Evolutionary conservation across 2,888 invertebrate genomes (phyloP).

Genomic region (Pristionchus japonicus): DNA sequence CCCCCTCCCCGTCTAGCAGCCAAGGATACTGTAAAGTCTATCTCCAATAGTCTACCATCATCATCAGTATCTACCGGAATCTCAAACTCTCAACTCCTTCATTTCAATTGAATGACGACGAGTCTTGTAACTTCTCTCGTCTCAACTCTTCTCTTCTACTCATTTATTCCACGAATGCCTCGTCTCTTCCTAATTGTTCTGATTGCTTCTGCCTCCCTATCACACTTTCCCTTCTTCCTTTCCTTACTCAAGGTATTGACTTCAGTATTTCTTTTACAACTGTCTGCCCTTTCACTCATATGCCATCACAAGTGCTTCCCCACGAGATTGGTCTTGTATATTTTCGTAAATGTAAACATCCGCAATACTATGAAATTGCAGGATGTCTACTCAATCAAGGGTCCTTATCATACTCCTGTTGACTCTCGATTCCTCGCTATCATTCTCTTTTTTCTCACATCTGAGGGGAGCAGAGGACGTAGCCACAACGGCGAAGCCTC

Average conservation of each 20-base stretch:
- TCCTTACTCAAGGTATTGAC: background rate
- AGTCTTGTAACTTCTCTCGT: background rate
- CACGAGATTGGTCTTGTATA: background rate
- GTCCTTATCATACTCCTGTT: conserved; percentile 34
- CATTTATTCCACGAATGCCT: conserved; percentile 37
- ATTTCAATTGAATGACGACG: conserved; percentile 28
- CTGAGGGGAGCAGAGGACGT: background rate
- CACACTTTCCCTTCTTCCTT: conserved; percentile 4
- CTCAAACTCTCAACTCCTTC: background rate
- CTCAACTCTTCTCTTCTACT: conserved; percentile 22
- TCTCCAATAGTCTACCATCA: no score
- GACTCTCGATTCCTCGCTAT: background rate
- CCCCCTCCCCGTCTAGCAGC: background rate
- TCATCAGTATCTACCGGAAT: no score
- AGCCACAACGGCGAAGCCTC: background rate
- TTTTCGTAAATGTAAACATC: background rate
- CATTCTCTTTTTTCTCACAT: conserved; percentile 3
- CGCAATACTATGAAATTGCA: background rate
- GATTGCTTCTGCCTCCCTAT: conserved; percentile 26
- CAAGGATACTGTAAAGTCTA: background rate
- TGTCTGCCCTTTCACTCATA: no score
- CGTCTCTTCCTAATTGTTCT: conserved; percentile 40
- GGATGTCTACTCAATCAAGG: conserved; percentile 44
- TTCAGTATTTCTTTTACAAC: no score
- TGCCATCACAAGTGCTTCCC: background rate